phyloP scores from a whole-genome alignment of 2,888 invertebrate genomes.

The Cosmorhoe ocellata region DNA sequence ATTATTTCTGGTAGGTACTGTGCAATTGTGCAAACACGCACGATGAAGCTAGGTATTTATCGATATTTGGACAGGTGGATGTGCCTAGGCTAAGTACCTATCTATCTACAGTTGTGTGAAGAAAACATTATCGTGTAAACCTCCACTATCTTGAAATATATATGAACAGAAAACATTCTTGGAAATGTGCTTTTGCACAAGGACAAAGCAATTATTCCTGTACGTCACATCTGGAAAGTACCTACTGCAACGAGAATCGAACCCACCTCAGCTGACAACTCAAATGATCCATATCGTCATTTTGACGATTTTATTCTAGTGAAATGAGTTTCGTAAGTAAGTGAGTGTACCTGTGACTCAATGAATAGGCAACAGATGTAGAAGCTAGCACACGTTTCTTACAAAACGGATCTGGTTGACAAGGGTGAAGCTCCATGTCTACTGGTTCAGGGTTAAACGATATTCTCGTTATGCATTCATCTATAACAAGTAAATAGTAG shows the following conservation, averaged over 20 bases:
- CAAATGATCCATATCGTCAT: too few species aligned
- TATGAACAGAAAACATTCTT: too few species aligned
- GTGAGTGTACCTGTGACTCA: slow-evolving; percentile 8
- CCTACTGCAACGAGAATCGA: too few species aligned
- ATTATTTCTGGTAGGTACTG: neutral
- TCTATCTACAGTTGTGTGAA: neutral
- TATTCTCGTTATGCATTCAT: slow-evolving; percentile 16
- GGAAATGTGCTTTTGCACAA: too few species aligned
- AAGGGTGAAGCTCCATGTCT: neutral
- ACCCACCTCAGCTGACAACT: too few species aligned
- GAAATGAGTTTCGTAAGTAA: too few species aligned
- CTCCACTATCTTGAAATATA: too few species aligned
- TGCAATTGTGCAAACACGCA: slow-evolving; percentile 1
- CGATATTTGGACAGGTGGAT: neutral
- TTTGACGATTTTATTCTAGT: too few species aligned
- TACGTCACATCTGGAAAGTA: too few species aligned
- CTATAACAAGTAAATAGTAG: slow-evolving; percentile 3
- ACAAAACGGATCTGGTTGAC: slow-evolving; percentile 1
- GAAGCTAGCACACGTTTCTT: neutral
- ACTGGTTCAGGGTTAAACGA: slow-evolving; percentile 4
- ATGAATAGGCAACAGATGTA: slow-evolving; percentile 1
- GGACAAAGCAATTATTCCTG: too few species aligned
- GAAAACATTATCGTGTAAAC: too few species aligned
- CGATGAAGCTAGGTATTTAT: neutral
- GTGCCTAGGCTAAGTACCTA: neutral